Evolutionary conservation across 2,113 vertebrate genomes (phyloP).

Genomic region (Verasper variegatus): DNA sequence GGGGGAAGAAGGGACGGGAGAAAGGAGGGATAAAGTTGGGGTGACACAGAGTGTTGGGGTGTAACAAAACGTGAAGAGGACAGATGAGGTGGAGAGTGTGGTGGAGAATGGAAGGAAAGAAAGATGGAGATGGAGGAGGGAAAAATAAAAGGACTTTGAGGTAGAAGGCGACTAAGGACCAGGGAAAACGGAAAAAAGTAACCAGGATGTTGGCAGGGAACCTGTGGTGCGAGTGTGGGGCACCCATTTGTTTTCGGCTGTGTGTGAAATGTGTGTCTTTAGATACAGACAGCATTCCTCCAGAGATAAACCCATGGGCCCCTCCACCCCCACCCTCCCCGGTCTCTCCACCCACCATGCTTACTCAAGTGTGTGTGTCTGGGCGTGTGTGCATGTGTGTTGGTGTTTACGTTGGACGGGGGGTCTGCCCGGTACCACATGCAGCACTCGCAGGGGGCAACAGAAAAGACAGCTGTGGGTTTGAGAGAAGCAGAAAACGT

Average conservation of each 20-base stretch:
- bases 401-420: conserved; percentile 69
- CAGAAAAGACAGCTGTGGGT: conserved; percentile 74
- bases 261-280: conserved; percentile 76
- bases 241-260: conserved; percentile 58
- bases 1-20: conserved; percentile 59
- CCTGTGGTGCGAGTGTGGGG: conserved; percentile 13
- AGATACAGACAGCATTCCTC: conserved; percentile 82
- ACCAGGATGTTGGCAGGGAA: conserved; percentile 21
- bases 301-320: conserved; percentile 82
- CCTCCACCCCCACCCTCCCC: conserved; percentile 62
- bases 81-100: conserved; percentile 34
- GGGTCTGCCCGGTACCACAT: conserved; percentile 64
- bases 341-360: conserved; percentile 75
- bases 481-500: conserved; percentile 64
- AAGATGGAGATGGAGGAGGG: neutral
- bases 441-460: conserved; percentile 68
- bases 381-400: conserved; percentile 40
- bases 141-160: neutral
- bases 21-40: conserved; percentile 69
- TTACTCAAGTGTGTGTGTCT: conserved; percentile 75
- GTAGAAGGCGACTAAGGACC: neutral
- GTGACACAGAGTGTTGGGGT: conserved; percentile 30
- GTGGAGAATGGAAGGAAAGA: conserved; percentile 13
- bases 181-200: neutral
- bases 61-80: conserved; percentile 45